A percentile compares a stretch with the other conserved stretches of the same genome.
phyloP scores from a whole-genome alignment of 2,797 vertebrate species.

The Rhyacichthys aspro region DNA sequence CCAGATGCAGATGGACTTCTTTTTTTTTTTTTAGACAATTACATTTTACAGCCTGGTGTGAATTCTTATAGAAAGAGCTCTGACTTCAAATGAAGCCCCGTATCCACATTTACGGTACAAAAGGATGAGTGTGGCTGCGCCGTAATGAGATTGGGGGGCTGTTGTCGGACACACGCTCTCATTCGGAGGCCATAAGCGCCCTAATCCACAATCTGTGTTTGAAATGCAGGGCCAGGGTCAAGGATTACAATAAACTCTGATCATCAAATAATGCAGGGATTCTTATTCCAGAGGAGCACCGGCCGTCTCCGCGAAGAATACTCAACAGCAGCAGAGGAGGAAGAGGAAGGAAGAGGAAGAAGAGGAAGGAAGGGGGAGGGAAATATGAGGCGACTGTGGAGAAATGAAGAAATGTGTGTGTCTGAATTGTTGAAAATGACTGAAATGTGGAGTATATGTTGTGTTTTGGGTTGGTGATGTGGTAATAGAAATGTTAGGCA shows the following conservation, averaged over 20 bases:
- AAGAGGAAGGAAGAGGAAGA: neutral
- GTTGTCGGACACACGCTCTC: constrained; percentile 25
- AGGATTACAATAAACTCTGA: constrained; percentile 85
- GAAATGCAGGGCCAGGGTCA: constrained; percentile 84
- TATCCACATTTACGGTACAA: constrained; percentile 2
- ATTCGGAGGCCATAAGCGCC: constrained; percentile 44
- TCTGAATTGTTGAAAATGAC: too few species aligned
- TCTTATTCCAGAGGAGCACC: constrained; percentile 78
- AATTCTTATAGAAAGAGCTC: neutral
- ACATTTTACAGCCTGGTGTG: neutral
- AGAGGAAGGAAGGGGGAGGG: neutral
- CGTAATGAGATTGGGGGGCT: constrained; percentile 28
- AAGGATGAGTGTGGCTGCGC: constrained; percentile 1
- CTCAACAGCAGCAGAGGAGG: constrained; percentile 23
- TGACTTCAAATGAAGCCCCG: neutral
- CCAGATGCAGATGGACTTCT: neutral
- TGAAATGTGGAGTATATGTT: too few species aligned
- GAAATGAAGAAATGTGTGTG: too few species aligned
- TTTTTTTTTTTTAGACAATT: too few species aligned
- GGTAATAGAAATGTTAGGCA: too few species aligned
- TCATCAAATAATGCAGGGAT: constrained; percentile 85
- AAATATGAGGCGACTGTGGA: neutral
- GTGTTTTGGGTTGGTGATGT: too few species aligned
- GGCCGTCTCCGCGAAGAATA: constrained; percentile 67
- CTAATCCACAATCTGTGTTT: constrained; percentile 84